phyloP scores from a whole-genome alignment of 35 echinoderm and acorn worm species.

The Lytechinus variegatus region DNA sequence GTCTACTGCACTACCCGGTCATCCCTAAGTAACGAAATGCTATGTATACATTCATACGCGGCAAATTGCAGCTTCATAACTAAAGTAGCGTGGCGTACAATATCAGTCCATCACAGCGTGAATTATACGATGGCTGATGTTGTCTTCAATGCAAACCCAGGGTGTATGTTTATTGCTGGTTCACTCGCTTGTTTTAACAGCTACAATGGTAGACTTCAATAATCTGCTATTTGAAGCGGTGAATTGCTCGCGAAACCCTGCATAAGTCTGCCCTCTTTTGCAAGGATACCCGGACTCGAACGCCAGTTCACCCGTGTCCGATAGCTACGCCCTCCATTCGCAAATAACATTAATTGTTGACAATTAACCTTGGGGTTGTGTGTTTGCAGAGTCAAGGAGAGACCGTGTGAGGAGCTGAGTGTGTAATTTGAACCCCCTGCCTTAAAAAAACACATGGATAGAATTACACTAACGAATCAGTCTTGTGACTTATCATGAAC shows the following conservation, averaged over 20 bases:
- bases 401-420: not conserved
- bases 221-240: not conserved
- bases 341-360: not conserved
- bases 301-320: not conserved
- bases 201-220: not conserved
- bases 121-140: not conserved
- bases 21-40: not conserved
- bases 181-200: not conserved
- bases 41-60: not conserved
- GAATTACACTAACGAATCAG: not conserved
- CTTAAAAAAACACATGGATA: not conserved
- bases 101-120: not conserved
- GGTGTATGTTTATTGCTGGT: not conserved
- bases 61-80: not conserved
- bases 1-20: not conserved
- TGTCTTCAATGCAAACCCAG: not conserved
- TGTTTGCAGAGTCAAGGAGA: not conserved
- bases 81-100: not conserved
- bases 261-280: not conserved
- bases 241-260: conserved; percentile 8
- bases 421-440: not conserved
- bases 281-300: not conserved
- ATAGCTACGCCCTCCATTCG: not conserved
- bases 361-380: not conserved
- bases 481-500: not conserved